These are phyloP conservation scores for Idaea biselata DNA, from an alignment of 2,888 invertebrate species.

Conservation along the genomic window DNA sequence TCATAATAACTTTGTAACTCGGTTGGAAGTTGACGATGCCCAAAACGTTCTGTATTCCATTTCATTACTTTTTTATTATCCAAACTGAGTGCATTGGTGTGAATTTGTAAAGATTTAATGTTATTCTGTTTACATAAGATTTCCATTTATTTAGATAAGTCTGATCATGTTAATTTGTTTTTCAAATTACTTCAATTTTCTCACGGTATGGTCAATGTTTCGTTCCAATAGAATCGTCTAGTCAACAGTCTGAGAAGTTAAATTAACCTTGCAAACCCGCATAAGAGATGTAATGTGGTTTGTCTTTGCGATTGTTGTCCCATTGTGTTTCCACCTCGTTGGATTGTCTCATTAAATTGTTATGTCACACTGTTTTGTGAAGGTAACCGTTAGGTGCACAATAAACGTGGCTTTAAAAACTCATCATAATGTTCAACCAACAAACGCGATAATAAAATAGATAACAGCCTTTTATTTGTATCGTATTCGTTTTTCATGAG, in stretches of 20 bases:
- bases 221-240: neutral
- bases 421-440: constrained; percentile 17
- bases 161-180: neutral
- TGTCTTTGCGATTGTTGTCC: constrained; percentile 44
- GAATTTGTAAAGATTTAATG: no score
- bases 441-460: constrained; percentile 5
- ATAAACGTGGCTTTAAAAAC: constrained; percentile 19
- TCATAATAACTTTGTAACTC: no score
- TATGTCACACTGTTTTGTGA: constrained; percentile 51
- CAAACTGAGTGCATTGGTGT: no score
- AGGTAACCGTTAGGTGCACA: constrained; percentile 42
- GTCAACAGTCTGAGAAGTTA: neutral
- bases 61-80: no score
- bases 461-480: constrained; percentile 16
- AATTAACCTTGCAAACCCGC: constrained; percentile 51
- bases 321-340: constrained; percentile 69
- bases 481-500: constrained; percentile 4
- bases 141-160: neutral
- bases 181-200: neutral
- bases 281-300: constrained; percentile 33
- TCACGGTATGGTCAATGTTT: neutral
- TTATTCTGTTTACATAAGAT: constrained; percentile 3
- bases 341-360: constrained; percentile 57
- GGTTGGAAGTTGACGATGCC: no score
- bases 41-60: no score